Percentiles rank a stretch among this genome's conserved stretches.
These are phyloP conservation scores for Phyllotreta cruciferae DNA, from an alignment of 2,888 invertebrate genomes.

Conservation along the genomic window DNA sequence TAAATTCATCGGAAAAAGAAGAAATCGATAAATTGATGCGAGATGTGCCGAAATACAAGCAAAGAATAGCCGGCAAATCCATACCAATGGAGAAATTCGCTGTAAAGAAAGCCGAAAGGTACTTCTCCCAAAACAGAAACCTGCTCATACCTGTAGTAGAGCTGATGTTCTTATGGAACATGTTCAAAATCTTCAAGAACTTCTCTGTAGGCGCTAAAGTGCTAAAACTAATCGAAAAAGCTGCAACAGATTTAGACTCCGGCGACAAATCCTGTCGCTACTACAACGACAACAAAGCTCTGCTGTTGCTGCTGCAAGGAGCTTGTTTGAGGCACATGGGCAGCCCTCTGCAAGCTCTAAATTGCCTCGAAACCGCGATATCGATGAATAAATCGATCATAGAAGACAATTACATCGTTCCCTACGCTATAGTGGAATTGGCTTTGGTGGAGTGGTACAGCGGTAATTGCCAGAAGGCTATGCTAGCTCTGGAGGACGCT, in stretches of 20 bases:
- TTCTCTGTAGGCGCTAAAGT: constrained; percentile 68
- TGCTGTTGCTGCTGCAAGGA: constrained; percentile 81
- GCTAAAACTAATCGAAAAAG: constrained; percentile 69
- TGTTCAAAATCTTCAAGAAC: constrained; percentile 82
- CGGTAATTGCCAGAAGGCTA: constrained; percentile 72
- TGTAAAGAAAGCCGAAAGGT: constrained; percentile 83
- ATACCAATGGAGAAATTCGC: constrained; percentile 97
- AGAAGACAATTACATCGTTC: constrained; percentile 83
- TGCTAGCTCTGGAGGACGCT: constrained; percentile 78
- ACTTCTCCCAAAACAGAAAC: constrained; percentile 73
- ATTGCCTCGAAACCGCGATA: constrained; percentile 71
- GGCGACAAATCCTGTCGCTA: constrained; percentile 60
- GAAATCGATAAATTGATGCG: constrained; percentile 74
- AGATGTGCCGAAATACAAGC: constrained; percentile 81
- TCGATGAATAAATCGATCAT: constrained; percentile 74
- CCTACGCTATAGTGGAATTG: constrained; percentile 86
- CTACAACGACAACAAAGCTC: constrained; percentile 75
- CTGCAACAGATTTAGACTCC: constrained; percentile 54
- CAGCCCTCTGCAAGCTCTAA: constrained; percentile 78
- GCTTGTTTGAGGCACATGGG: constrained; percentile 82
- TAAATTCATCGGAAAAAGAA: constrained; percentile 61
- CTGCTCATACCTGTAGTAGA: constrained; percentile 86
- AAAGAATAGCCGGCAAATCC: constrained; percentile 94
- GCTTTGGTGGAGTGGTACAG: constrained; percentile 79
- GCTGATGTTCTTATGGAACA: constrained; percentile 91